Percentiles rank a stretch among this genome's conserved stretches.
Conservation (phyloP, 2,888 invertebrate species). For the Fissipunctia ypsillon region DNA sequence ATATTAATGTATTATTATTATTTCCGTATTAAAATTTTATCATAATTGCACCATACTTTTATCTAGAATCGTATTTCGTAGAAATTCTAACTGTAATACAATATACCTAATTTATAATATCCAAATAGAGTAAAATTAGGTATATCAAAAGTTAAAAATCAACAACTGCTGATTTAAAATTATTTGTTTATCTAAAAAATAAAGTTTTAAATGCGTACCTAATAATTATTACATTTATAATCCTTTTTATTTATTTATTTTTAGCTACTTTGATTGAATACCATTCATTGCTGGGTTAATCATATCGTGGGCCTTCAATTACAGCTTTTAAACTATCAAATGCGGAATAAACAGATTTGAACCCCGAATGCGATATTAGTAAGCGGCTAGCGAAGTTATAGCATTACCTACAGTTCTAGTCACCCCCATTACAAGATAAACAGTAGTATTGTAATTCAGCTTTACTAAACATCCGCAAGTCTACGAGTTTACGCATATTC, state of each 20-base stretch:
- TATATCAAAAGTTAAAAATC: background rate
- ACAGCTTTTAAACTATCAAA: background rate
- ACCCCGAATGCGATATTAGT: background rate
- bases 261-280: background rate
- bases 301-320: background rate
- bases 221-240: background rate
- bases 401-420: background rate
- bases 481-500: conserved; percentile 7
- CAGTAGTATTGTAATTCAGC: background rate
- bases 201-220: background rate
- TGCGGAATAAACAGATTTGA: background rate
- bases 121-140: background rate
- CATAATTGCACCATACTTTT: background rate
- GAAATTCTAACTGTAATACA: background rate
- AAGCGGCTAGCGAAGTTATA: background rate
- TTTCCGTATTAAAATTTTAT: background rate
- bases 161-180: background rate
- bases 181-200: background rate
- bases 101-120: background rate
- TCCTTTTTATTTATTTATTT: background rate
- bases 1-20: background rate
- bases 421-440: background rate
- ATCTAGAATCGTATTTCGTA: background rate
- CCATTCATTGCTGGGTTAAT: background rate
- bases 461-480: background rate